Percentiles rank a stretch among this genome's conserved stretches.
Conservation (phyloP, 2,888 invertebrate species). For the Sinelater perroti region DNA sequence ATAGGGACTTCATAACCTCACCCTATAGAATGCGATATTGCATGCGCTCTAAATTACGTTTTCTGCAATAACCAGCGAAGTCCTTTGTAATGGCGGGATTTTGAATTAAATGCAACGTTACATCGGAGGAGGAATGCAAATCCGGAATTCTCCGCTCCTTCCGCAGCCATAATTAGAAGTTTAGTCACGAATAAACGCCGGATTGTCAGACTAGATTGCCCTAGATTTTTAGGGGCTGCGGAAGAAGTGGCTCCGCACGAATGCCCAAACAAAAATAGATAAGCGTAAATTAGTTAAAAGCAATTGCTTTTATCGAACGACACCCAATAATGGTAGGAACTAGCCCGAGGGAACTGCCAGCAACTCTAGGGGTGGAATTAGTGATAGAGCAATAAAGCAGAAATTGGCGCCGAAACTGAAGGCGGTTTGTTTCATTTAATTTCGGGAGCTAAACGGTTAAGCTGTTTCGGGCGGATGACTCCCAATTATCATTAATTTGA, state of each 20-base stretch:
- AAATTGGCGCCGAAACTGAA: no score
- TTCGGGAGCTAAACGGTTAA: neutral
- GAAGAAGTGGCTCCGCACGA: neutral
- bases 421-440: no score
- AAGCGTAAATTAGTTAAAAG: neutral
- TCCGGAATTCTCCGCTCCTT: slow-evolving; percentile 19
- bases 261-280: neutral
- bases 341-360: no score
- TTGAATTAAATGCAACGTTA: slow-evolving; percentile 20
- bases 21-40: slow-evolving; percentile 12
- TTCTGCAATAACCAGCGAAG: slow-evolving; percentile 10
- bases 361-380: no score
- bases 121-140: slow-evolving; percentile 20
- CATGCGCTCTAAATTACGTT: slow-evolving; percentile 12
- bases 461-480: slow-evolving; percentile 3
- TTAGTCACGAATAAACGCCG: slow-evolving; percentile 15
- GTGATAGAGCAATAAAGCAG: no score
- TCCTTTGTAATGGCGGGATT: slow-evolving; percentile 11
- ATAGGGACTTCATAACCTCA: slow-evolving; percentile 14
- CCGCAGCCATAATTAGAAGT: slow-evolving; percentile 17
- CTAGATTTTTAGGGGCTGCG: slow-evolving; percentile 1
- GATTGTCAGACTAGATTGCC: slow-evolving; percentile 12
- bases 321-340: no score
- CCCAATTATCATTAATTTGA: slow-evolving; percentile 13
- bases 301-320: neutral